A percentile compares a stretch with the other conserved stretches of the same genome.
phyloP scores from a whole-genome alignment of 1,140 invertebrate genomes.

The Diachasmimorpha longicaudata region DNA sequence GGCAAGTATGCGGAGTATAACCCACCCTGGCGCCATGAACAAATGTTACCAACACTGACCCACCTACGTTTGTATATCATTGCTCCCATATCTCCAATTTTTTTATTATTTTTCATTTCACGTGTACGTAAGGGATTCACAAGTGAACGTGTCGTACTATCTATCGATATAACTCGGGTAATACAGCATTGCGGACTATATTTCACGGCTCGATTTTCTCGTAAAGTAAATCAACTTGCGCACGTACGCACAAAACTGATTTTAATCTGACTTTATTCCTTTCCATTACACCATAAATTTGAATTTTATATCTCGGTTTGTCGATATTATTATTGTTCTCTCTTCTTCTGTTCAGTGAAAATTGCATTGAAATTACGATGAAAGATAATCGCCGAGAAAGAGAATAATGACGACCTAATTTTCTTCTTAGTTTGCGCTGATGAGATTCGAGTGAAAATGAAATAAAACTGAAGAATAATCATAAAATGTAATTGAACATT shows the following conservation, averaged over 20 bases:
- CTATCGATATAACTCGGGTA: not conserved
- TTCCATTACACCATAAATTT: not conserved
- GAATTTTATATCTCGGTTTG: not conserved
- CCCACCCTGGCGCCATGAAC: not conserved
- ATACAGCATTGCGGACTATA: conserved; percentile 37
- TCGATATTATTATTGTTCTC: not conserved
- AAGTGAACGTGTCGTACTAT: not conserved
- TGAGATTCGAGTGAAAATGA: not conserved
- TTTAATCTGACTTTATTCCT: not conserved
- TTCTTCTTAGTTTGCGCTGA: not conserved
- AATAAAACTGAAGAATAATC: not conserved
- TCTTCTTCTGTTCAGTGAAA: not conserved
- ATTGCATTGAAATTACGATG: not conserved
- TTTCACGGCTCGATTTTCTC: conserved; percentile 38
- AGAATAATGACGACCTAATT: not conserved
- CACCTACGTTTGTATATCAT: conserved; percentile 15
- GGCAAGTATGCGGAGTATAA: not conserved
- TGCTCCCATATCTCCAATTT: too few species aligned
- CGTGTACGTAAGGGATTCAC: not conserved
- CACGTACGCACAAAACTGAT: conserved; percentile 3
- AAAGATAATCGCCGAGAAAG: not conserved
- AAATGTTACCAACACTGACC: not conserved
- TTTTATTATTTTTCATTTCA: not conserved
- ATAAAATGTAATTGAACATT: not conserved
- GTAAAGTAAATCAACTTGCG: conserved; percentile 16